Base-by-base conservation (phyloP, 2,888 invertebrate genomes). In the Theretra japonica region DNA sequence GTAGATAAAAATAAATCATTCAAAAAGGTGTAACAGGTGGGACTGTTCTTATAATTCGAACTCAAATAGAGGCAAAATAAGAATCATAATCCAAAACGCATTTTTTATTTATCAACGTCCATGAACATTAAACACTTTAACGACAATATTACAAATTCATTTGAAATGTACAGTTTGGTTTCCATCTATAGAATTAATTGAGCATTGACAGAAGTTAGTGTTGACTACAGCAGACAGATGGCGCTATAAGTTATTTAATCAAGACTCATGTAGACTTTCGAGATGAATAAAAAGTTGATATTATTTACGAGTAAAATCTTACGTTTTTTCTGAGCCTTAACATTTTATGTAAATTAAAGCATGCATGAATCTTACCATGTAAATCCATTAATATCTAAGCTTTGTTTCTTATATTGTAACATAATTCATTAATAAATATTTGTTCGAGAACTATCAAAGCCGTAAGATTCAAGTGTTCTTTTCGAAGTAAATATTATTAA, bases 111-210 rank as follows among this genome's bases (percentile, higher is more conserved):
- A 58, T 58, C 28, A 58, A 58, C 58, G 11, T 58, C 23, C 25
- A 58, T 58, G 11, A 58, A 58, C 25, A 58, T 11, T 58, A 58
- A 23, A 58, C 53, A 53, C 53, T n/a, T 53, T 58, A 7, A 57
- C 57, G 23, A 28, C 4, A 58, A 25, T 58, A n/a, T 57, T 57
- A 57, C 53, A 53, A 57, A 57, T 23, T n/a, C 7, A 23, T n/a
- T 17, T 25, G 25, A 23, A 58, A 25, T 58, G 21, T 56, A 50
- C 50, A 19, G 50, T 53, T 53, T n/a, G 53, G 53, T 53, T 41
- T 53, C 50, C 5, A 53, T n/a, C 19, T 53, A 53, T 15, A n/a
- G 53, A 53, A n/a, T 53, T n/a, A 53, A 6, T 53, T 53, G 53
- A 53, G 53, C 53, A 53, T 53, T 53, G n/a, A 53, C n/a, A n/a